Percentiles rank a stretch among this genome's conserved stretches.
These are phyloP conservation scores for Saxidomus purpurata DNA, from an alignment of 1,140 invertebrate species.

Conservation along the genomic window DNA sequence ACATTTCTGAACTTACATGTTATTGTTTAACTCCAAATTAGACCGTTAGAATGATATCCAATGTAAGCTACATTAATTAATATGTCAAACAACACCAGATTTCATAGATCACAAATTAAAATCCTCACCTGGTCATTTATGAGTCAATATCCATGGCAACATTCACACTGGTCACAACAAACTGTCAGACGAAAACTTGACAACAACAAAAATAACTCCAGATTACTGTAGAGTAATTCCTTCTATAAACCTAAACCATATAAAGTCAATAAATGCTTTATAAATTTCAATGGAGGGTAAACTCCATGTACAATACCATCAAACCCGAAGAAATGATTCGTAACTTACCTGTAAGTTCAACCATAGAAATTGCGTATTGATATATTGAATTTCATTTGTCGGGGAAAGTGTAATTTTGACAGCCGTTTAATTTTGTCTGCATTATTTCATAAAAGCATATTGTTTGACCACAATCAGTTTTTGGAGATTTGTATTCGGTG, in stretches of 20 bases:
- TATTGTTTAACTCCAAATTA: too few species aligned
- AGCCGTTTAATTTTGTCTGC: neutral
- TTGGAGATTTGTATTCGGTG: neutral
- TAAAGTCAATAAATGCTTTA: slow-evolving; percentile 46
- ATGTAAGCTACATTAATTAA: neutral
- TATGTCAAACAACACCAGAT: neutral
- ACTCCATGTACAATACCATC: slow-evolving; percentile 4
- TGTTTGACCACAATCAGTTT: neutral
- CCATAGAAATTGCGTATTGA: neutral
- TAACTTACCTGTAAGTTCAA: neutral
- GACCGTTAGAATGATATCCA: neutral
- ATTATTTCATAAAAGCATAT: slow-evolving; percentile 15
- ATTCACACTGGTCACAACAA: neutral
- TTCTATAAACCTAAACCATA: slow-evolving; percentile 28
- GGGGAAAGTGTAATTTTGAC: slow-evolving; percentile 1
- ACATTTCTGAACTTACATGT: too few species aligned
- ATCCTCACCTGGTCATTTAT: slow-evolving; percentile 10
- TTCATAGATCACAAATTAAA: neutral
- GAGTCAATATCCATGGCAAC: slow-evolving; percentile 34
- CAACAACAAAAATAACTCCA: slow-evolving; percentile 32
- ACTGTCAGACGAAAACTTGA: slow-evolving; percentile 13
- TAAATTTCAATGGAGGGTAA: slow-evolving; percentile 15
- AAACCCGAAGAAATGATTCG: neutral
- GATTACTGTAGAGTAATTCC: slow-evolving; percentile 3
- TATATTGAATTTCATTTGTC: slow-evolving; percentile 9